A percentile compares a stretch with the other conserved stretches of the same genome.
Conservation (phyloP, 2,797 vertebrate genomes). For the Chelidonichthys spinosus region DNA sequence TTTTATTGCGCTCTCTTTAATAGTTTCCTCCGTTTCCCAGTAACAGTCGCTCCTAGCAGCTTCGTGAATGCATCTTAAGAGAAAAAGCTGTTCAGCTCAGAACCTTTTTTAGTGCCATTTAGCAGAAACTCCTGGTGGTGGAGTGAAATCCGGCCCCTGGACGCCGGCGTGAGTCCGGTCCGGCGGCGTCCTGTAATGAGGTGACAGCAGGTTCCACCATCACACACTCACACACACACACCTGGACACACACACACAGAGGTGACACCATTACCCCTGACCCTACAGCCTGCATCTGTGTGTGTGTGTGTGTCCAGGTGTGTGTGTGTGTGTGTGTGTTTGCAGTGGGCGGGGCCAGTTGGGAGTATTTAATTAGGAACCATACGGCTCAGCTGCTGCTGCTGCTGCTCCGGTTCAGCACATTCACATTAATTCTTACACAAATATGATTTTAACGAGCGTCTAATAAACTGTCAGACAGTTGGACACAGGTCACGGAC, state of each 20-base stretch:
- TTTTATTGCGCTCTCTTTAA: slow-evolving; percentile 27
- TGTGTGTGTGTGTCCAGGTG: slow-evolving; percentile 28
- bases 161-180: slow-evolving; percentile 74
- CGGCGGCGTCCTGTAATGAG: slow-evolving; percentile 73
- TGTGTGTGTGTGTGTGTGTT: slow-evolving; percentile 16
- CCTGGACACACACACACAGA: slow-evolving; percentile 43
- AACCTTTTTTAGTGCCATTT: slow-evolving; percentile 63
- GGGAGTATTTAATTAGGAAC: slow-evolving; percentile 56
- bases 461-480: slow-evolving; percentile 37
- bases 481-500: slow-evolving; percentile 49
- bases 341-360: slow-evolving; percentile 18
- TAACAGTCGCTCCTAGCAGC: slow-evolving; percentile 43
- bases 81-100: slow-evolving; percentile 39
- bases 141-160: slow-evolving; percentile 58
- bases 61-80: slow-evolving; percentile 32
- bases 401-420: slow-evolving; percentile 42
- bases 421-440: slow-evolving; percentile 50
- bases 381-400: slow-evolving; percentile 43
- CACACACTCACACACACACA: slow-evolving; percentile 55
- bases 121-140: slow-evolving; percentile 57
- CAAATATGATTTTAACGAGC: slow-evolving; percentile 66
- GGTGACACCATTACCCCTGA: slow-evolving; percentile 71
- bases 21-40: slow-evolving; percentile 26
- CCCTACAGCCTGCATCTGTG: slow-evolving; percentile 52
- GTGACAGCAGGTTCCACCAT: slow-evolving; percentile 77